Evolutionary conservation across 2,888 invertebrate genomes (phyloP), one percentile per base, ranked within the genome.

Genomic region (Macrophya annulata): DNA sequence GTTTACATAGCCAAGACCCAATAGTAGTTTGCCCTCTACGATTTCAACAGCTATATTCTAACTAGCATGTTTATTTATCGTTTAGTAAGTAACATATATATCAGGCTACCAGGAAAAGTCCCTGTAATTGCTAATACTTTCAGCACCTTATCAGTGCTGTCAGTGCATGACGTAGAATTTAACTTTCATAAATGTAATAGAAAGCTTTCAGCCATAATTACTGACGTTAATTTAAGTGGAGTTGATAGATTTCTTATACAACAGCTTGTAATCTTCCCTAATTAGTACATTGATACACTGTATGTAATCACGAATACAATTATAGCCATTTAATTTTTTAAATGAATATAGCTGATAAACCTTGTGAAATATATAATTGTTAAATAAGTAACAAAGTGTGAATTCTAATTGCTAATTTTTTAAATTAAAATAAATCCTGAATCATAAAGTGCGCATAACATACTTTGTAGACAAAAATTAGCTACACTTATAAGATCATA

Each of bases 181-280:
- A 81, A 81, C 81, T 81, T 81, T 81, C 81, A 81, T 81, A 62
- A 43, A 62, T 25, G 40, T 25, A 40, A 81, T 81, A 81, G 81
- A 81, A 81, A 81, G 81, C 81, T 40, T 81, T 15, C 9, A 81
- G 40, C 43, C 21, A 81, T 62, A 40, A 62, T 62, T n/a, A 21
- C 40, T 25, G 62, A 43, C 43, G 25, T 62, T 77, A 55, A 55
- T 77, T 17, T 48, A 51, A 55, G 10, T 51, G 25, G 9, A 77
- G 37, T 55, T 51, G 17, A 48, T 25, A 43, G 62, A 81, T 81
- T 81, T 25, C 25, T 43, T 62, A 59, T 31, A 25, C 62, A 81
- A 81, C 10, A 81, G 43, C 10, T 21, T 62, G 15, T 21, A 81
- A 21, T 40, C 37, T 59, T 17, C 17, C 43, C 31, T 45, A 74